These are phyloP conservation scores for Acleris sparsana DNA, from an alignment of 2,888 invertebrate genomes.

Conservation along the genomic window DNA sequence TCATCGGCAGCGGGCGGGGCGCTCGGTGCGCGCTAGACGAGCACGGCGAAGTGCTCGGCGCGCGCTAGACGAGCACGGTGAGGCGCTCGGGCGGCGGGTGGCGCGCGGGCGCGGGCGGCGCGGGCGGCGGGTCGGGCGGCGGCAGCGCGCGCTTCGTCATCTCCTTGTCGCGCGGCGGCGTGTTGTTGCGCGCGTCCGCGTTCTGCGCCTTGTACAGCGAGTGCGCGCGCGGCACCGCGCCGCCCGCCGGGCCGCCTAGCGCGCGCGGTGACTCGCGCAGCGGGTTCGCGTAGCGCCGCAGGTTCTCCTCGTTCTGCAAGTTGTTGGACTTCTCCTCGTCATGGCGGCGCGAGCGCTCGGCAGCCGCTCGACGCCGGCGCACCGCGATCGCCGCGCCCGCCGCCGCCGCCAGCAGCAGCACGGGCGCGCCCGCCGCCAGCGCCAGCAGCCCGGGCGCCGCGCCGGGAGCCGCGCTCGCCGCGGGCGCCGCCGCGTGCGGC, in stretches of 20 bases:
- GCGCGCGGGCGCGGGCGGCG: slow-evolving; percentile 46
- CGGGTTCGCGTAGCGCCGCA: slow-evolving; percentile 92
- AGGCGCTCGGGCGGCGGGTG: slow-evolving; percentile 63
- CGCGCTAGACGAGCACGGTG: slow-evolving; percentile 68
- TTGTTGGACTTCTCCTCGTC: slow-evolving; percentile 96
- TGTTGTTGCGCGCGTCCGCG: slow-evolving; percentile 92
- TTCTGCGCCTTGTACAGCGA: slow-evolving; percentile 93
- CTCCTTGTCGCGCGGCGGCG: slow-evolving; percentile 89
- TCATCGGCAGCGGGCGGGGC: slow-evolving; percentile 34
- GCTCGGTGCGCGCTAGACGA: slow-evolving; percentile 56
- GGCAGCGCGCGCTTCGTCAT: slow-evolving; percentile 88
- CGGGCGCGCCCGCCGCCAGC: slow-evolving; percentile 53
- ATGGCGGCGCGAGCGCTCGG: slow-evolving; percentile 85
- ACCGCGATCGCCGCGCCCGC: slow-evolving; percentile 56
- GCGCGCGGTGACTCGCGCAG: slow-evolving; percentile 84
- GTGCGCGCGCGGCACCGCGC: slow-evolving; percentile 81
- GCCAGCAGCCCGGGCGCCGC: slow-evolving; percentile 82
- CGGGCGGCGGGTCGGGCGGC: slow-evolving; percentile 66
- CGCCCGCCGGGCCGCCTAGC: slow-evolving; percentile 69
- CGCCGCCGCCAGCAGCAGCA: slow-evolving; percentile 46
- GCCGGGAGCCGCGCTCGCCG: slow-evolving; percentile 83
- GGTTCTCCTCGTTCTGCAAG: slow-evolving; percentile 94
- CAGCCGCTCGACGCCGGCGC: slow-evolving; percentile 69
- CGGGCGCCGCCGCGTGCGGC: slow-evolving; percentile 47
- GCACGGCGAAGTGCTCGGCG: slow-evolving; percentile 73